phyloP scores from a whole-genome alignment of 1,140 invertebrate genomes.

The Aphelinus atriplicis region DNA sequence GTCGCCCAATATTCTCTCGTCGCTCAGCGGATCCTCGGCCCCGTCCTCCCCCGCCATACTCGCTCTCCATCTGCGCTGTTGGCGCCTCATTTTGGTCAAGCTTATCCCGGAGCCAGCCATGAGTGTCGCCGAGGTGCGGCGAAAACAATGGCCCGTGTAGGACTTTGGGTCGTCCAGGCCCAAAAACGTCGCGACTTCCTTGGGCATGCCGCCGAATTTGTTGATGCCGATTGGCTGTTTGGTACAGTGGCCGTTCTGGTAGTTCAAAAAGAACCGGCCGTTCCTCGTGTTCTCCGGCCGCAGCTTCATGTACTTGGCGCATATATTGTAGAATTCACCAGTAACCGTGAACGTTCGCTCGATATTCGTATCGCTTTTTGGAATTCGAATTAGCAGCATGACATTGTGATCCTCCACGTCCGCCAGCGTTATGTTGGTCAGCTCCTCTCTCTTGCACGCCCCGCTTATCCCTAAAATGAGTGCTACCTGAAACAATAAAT shows the following conservation, averaged over 20 bases:
- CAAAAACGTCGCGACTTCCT: background rate
- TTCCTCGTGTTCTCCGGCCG: constrained; percentile 4
- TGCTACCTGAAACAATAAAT: constrained; percentile 24
- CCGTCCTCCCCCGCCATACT: too few species aligned
- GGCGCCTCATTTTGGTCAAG: background rate
- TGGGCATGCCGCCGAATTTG: background rate
- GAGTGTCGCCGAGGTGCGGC: background rate
- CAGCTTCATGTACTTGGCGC: constrained; percentile 10
- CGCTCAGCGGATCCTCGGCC: too few species aligned
- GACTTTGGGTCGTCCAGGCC: background rate
- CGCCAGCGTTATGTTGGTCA: background rate
- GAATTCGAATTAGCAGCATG: constrained; percentile 17
- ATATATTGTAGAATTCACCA: constrained; percentile 1
- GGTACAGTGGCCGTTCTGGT: background rate
- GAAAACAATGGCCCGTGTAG: constrained; percentile 2
- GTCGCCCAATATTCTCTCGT: too few species aligned
- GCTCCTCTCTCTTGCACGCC: constrained; percentile 19
- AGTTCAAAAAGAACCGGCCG: constrained; percentile 5
- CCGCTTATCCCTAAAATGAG: constrained; percentile 31
- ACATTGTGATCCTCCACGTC: constrained; percentile 10
- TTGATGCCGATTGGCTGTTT: constrained; percentile 1
- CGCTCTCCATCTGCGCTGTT: too few species aligned
- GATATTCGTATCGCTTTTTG: constrained; percentile 28
- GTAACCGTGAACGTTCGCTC: constrained; percentile 20
- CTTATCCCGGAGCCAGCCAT: background rate